A percentile compares a stretch with the other conserved stretches of the same genome.
Conservation (phyloP, 2,797 vertebrate genomes). For the Leptodactylus fallax region DNA sequence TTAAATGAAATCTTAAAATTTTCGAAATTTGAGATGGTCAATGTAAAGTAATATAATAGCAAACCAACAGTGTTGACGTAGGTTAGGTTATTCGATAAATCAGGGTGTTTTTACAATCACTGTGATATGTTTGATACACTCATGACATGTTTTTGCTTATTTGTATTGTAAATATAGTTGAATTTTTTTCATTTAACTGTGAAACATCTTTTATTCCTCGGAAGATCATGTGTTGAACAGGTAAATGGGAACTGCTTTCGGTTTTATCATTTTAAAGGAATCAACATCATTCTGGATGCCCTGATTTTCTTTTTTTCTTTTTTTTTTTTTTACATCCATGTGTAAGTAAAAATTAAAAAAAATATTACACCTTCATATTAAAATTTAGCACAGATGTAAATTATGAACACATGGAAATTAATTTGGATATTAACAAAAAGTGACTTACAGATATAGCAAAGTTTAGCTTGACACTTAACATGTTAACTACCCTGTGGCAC, state of each 20-base stretch:
- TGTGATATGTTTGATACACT: constrained; percentile 56
- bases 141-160: constrained; percentile 44
- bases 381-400: neutral
- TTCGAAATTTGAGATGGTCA: neutral
- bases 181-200: constrained; percentile 41
- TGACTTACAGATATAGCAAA: too few relatives aligned
- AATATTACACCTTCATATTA: constrained; percentile 22
- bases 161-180: constrained; percentile 56
- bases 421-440: neutral
- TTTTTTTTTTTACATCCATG: constrained; percentile 5
- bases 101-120: constrained; percentile 53
- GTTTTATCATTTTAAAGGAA: constrained; percentile 44
- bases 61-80: constrained; percentile 20
- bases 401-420: neutral
- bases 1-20: constrained; percentile 66
- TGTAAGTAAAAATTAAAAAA: neutral
- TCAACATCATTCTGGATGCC: constrained; percentile 6
- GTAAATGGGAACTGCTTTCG: constrained; percentile 26
- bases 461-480: too few relatives aligned
- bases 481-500: too few relatives aligned
- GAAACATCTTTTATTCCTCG: constrained; percentile 32
- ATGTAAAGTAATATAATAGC: constrained; percentile 21
- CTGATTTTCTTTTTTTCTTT: constrained; percentile 8
- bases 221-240: constrained; percentile 43
- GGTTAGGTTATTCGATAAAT: constrained; percentile 40